A percentile compares a stretch with the other conserved stretches of the same genome.
phyloP scores from a whole-genome alignment of 2,888 invertebrate genomes.

The Trypoxylon attenuatum region DNA sequence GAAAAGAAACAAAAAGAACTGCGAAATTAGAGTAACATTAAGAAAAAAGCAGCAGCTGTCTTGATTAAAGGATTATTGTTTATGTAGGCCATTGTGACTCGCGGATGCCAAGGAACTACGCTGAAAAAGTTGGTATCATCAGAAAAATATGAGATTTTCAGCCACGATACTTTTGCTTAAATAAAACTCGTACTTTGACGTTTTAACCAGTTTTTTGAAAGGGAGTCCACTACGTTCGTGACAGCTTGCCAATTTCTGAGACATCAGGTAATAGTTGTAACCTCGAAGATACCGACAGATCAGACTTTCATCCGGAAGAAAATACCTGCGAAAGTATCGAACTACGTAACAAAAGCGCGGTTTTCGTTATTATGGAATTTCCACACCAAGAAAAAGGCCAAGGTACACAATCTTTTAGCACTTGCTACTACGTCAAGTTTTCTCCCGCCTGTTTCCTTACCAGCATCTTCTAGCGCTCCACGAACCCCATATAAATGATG shows the following conservation, averaged over 20 bases:
- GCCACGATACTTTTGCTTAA: conserved; percentile 14
- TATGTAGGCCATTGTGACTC: conserved; percentile 29
- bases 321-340: conserved; percentile 42
- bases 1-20: neutral
- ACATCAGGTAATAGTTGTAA: conserved; percentile 45
- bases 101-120: conserved; percentile 10
- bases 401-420: conserved; percentile 46
- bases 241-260: conserved; percentile 46
- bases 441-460: conserved; percentile 66
- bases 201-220: conserved; percentile 43
- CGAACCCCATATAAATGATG: conserved; percentile 59
- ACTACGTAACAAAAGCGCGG: conserved; percentile 38
- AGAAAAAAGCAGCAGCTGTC: conserved; percentile 30
- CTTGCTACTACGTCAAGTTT: conserved; percentile 46
- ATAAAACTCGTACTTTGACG: conserved; percentile 42
- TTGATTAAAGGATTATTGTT: conserved; percentile 27
- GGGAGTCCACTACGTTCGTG: conserved; percentile 41
- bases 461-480: conserved; percentile 67
- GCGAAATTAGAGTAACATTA: too few relatives aligned
- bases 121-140: neutral
- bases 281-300: conserved; percentile 37
- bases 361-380: conserved; percentile 22
- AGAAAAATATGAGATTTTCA: conserved; percentile 12
- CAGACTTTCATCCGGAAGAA: conserved; percentile 27
- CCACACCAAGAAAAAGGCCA: conserved; percentile 6